phyloP scores from a whole-genome alignment of 2,888 invertebrate species.

The Crossocerus cetratus region DNA sequence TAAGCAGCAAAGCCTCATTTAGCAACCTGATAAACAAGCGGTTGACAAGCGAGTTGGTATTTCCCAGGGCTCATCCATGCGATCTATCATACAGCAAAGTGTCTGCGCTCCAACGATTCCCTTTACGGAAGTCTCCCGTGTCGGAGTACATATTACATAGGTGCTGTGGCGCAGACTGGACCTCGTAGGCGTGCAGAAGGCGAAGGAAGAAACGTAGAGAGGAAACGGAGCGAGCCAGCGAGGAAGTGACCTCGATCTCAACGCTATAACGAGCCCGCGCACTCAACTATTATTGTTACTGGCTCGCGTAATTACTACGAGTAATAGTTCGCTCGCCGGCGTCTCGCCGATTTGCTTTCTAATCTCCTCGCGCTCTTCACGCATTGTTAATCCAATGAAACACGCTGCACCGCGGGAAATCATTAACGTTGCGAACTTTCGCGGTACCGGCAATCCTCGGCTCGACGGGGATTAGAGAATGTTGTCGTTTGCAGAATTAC shows the following conservation, averaged over 20 bases:
- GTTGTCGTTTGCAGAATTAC: too few relatives aligned
- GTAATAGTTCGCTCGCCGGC: background rate
- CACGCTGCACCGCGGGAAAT: too few relatives aligned
- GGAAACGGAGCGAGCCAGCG: conserved; percentile 18
- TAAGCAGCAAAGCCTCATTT: too few relatives aligned
- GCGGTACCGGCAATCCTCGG: too few relatives aligned
- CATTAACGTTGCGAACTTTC: too few relatives aligned
- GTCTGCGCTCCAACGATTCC: conserved; percentile 9
- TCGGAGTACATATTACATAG: background rate
- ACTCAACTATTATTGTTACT: conserved; percentile 9
- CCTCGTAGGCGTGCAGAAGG: background rate
- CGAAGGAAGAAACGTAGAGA: background rate
- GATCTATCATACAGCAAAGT: conserved; percentile 37
- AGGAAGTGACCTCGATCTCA: conserved; percentile 9
- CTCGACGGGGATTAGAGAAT: too few relatives aligned
- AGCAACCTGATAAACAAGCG: too few relatives aligned
- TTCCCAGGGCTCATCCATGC: conserved; percentile 20
- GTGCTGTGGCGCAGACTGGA: background rate
- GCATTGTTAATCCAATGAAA: too few relatives aligned
- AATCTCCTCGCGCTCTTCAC: too few relatives aligned
- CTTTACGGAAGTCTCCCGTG: background rate
- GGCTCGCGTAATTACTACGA: background rate
- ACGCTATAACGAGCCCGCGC: conserved; percentile 1
- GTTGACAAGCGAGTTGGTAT: background rate
- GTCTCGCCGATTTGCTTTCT: too few relatives aligned